Evolutionary conservation across 2,888 invertebrate genomes (phyloP).

Genomic region (Cremastobaeus sp.): DNA sequence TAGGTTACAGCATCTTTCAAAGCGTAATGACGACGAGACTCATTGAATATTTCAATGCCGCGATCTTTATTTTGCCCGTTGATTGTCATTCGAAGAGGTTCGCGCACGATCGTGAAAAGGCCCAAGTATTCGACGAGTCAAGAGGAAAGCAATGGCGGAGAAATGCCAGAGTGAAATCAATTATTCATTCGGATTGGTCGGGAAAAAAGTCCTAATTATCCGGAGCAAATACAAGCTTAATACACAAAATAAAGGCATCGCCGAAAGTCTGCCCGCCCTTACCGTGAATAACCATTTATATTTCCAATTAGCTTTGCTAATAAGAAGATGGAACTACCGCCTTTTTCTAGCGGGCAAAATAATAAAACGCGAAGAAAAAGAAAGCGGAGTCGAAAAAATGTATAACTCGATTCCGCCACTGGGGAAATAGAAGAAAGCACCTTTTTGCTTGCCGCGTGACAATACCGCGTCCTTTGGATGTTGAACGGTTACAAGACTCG

Average conservation of each 20-base stretch:
- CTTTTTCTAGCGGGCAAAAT: slow-evolving; percentile 65
- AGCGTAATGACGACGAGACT: slow-evolving; percentile 64
- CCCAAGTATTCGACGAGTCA: slow-evolving; percentile 52
- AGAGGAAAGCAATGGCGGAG: slow-evolving; percentile 58
- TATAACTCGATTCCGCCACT: slow-evolving; percentile 79
- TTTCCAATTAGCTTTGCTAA: slow-evolving; percentile 79
- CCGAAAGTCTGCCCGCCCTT: slow-evolving; percentile 67
- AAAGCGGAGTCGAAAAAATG: slow-evolving; percentile 70
- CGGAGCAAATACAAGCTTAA: slow-evolving; percentile 78
- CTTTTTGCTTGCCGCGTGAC: slow-evolving; percentile 72
- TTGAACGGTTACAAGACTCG: slow-evolving; percentile 33
- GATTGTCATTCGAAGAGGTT: slow-evolving; percentile 76
- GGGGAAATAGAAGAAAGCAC: slow-evolving; percentile 78
- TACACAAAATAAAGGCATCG: slow-evolving; percentile 73
- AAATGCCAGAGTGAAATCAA: slow-evolving; percentile 73
- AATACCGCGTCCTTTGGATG: slow-evolving; percentile 69
- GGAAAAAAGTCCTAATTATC: slow-evolving; percentile 78
- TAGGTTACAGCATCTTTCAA: slow-evolving; percentile 64
- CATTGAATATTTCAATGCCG: slow-evolving; percentile 76
- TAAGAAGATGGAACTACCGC: slow-evolving; percentile 78
- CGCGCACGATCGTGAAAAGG: slow-evolving; percentile 64
- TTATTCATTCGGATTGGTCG: slow-evolving; percentile 78
- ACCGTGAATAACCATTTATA: slow-evolving; percentile 79
- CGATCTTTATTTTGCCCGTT: slow-evolving; percentile 73
- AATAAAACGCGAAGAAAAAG: slow-evolving; percentile 4